Evolutionary conservation across 2,888 invertebrate genomes (phyloP), one percentile per base, ranked within the genome.

Genomic region (Synanthedon myopaeformis): DNA sequence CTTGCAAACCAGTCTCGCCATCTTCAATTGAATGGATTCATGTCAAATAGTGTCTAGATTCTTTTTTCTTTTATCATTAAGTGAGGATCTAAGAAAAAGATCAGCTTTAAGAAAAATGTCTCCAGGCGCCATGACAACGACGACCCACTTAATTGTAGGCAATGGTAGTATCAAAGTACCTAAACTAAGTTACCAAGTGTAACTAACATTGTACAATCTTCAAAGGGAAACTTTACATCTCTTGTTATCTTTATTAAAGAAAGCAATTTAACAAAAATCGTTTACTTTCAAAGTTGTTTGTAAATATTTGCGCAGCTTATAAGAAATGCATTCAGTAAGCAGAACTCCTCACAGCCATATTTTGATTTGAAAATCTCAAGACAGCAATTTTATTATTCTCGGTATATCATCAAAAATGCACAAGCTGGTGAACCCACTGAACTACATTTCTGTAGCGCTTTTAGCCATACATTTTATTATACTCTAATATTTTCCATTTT

Each of bases 281-380:
- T 13, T 45, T 45, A 14, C 45, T 45, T 45, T 45, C 8, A 12
- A 45, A 45, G 45, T 45, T 13, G 45, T 14, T 13, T n/a, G 14
- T 14, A 45, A 42, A 45, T 1, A 45, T 13, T 0, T 45, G 45
- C 3, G 0, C 42, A 45, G 14, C 45, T 45, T 14, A 14, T 45
- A 45, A 45, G 45, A 13, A 12, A 45, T 12, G n/a, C 4, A 45
- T 56, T 45, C 51, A 14, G 52, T 49, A 49, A 54, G 41, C n/a
- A 49, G 51, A 49, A 54, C 41, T 54, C 53, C 51, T 8, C 52
- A 45, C 45, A 55, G 57, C 56, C 56, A 53, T 56, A 58, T 58
- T 58, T 60, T 60, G 60, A 57, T 59, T 60, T 55, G 55, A 55
- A 58, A 58, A 55, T 55, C 57, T 55, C 58, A 52, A 56, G 57